A percentile compares a stretch with the other conserved stretches of the same genome.
Evolutionary conservation across 2,797 vertebrate species (phyloP).

Genomic region (Oreochromis mossambicus): DNA sequence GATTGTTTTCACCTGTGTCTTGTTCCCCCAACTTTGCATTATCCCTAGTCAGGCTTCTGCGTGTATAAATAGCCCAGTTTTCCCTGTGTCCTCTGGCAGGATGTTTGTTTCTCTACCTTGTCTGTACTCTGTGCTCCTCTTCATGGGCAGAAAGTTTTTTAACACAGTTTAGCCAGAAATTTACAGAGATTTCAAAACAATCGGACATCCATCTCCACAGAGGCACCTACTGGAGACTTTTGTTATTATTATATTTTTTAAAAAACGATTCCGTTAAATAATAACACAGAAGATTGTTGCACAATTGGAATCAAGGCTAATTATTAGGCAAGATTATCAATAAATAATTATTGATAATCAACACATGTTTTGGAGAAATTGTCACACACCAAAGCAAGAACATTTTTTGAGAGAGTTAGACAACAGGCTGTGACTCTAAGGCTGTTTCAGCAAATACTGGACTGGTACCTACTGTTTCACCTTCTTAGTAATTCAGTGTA

Average conservation of each 20-base stretch:
- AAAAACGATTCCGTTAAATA: accelerated
- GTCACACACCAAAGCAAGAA: not conserved
- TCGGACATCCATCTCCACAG: not conserved
- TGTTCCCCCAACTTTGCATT: not conserved
- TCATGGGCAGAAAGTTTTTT: not conserved
- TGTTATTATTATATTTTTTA: not conserved
- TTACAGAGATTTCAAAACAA: not conserved
- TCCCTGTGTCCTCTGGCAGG: not conserved
- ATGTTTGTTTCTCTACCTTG: not conserved
- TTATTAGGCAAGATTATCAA: not conserved
- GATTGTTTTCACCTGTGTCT: not conserved
- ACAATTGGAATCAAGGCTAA: not conserved
- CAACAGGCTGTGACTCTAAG: not conserved
- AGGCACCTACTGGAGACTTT: not conserved
- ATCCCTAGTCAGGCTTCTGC: not conserved
- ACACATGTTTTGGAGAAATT: not conserved
- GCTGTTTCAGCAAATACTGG: not conserved
- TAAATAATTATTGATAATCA: not conserved
- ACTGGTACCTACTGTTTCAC: not conserved
- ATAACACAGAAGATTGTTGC: not conserved
- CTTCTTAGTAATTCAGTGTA: not conserved
- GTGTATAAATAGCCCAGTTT: not conserved
- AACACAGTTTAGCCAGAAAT: accelerated
- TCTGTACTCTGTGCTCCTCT: not conserved
- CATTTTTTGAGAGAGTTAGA: not conserved